Evolutionary conservation across 2,888 invertebrate species (phyloP), one percentile per base, ranked within the genome.

Genomic region (Neria commutata): DNA sequence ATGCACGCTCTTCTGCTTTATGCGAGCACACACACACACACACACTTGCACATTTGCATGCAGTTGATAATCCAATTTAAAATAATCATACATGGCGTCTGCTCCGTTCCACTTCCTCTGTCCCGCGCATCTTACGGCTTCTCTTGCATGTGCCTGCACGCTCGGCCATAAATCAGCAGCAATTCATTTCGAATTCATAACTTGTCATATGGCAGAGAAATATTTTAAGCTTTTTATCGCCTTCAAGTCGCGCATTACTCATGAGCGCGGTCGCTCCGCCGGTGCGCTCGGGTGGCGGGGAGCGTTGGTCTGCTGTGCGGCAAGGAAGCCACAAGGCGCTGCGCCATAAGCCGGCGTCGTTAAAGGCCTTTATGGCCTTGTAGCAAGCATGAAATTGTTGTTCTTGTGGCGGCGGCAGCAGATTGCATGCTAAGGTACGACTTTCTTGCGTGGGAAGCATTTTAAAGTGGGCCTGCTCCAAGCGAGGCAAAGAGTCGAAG

Each of bases 161-260:
- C 56, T 42, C 21, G 17, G 65, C 62, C 67, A 76, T 74, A 74
- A 75, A 74, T 76, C 76, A 72, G 63, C 59, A 58, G 66, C 68
- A 67, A 67, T 72, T 73, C 73, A 67, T 70, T 76, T 76, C 70
- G 74, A 68, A 76, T 76, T 73, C 76, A 77, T 76, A 76, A 66
- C 71, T 72, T 73, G 72, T 75, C 77, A 70, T 61, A 70, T 68
- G 70, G 72, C 70, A 5, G 72, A 73, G 69, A 67, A 72, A 52
- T 54, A 69, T 69, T 71, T 72, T 74, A 71, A 74, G 71, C 71
- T 74, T 74, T 74, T 74, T 73, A 73, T 73, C 70, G 70, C 61
- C 63, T 64, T 65, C 61, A 70, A 63, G 66, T 51, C 69, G 66
- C n/a, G 65, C 45, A 54, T 52, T 52, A 52, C 52, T 52, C 52